phyloP scores from a whole-genome alignment of 2,888 invertebrate species.

The Papilio gigon region DNA sequence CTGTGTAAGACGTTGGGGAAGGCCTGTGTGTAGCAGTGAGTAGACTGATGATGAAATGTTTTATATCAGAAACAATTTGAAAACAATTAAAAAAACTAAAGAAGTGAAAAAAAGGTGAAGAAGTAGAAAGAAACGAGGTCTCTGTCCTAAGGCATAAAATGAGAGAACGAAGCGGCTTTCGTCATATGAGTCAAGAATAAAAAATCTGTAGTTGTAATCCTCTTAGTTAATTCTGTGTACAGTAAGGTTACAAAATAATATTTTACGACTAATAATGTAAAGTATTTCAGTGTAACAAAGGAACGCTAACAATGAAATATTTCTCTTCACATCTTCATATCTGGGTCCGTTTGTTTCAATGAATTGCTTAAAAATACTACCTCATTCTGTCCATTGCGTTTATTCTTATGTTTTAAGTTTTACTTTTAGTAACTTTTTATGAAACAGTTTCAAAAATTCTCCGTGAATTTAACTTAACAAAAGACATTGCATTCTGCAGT shows the following conservation, averaged over 20 bases:
- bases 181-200: conserved; percentile 1
- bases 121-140: too few relatives aligned
- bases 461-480: not conserved
- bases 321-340: conserved; percentile 32
- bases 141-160: too few relatives aligned
- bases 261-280: conserved; percentile 28
- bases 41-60: too few relatives aligned
- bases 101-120: too few relatives aligned
- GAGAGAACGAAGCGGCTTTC: not conserved
- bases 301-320: conserved; percentile 36
- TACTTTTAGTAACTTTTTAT: too few relatives aligned
- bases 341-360: conserved; percentile 18
- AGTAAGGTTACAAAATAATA: conserved; percentile 30
- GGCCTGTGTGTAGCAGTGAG: too few relatives aligned
- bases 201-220: conserved; percentile 17
- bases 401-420: not conserved
- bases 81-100: too few relatives aligned
- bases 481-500: not conserved
- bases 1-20: too few relatives aligned
- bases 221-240: conserved; percentile 25
- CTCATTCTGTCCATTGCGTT: too few relatives aligned
- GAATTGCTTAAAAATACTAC: not conserved
- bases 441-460: not conserved
- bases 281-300: conserved; percentile 36
- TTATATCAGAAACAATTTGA: too few relatives aligned